Base-by-base conservation (phyloP, 2,888 invertebrate genomes). In the Drosophila histrio region DNA sequence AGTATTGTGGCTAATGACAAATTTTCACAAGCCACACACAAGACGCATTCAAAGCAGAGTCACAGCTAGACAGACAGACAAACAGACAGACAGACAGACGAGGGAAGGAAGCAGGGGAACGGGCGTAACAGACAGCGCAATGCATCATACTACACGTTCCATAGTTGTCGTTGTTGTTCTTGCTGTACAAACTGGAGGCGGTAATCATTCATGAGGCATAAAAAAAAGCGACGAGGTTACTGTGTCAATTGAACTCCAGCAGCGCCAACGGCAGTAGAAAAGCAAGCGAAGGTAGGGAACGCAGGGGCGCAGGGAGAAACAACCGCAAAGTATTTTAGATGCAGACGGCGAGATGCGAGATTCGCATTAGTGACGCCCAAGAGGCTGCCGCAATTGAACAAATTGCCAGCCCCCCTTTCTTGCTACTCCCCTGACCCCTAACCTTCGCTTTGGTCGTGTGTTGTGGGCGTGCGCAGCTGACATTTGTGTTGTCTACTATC, bases 371-470 rank as follows among this genome's bases (percentile, higher is more conserved):
- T 47, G 71, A 82, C 88, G 83, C 88, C 83, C 83, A 79, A 75
- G 67, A 77, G 86, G 88, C 86, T 85, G 86, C 72, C 67, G 79
- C 86, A 87, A 87, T 85, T 79, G 76, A 84, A 84, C 83, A 87
- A 85, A 85, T 85, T 77, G 86, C 59, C 53, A 56, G 34, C 17
- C 41, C 13, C 28, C 36, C 21, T 2, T 13, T 11, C 2, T 26
- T 8, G 22, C 9, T 15, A 1, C 24, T 26, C 28, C 43, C 13
- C 54, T 34, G 47, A 32, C 28, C 30, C 41, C 39, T n/a, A 11
- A 52, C 8, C 47, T 43, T 54, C 56, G 30, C 26, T 38, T 21
- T 54, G 58, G 65, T 87, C 87, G 81, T 81, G 81, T 69, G 70
- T 84, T 84, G 81, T 81, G 78, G 81, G 81, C 81, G 81, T 84